Conservation (phyloP, 2,888 invertebrate species). For the Lasioglossum villosulum region DNA sequence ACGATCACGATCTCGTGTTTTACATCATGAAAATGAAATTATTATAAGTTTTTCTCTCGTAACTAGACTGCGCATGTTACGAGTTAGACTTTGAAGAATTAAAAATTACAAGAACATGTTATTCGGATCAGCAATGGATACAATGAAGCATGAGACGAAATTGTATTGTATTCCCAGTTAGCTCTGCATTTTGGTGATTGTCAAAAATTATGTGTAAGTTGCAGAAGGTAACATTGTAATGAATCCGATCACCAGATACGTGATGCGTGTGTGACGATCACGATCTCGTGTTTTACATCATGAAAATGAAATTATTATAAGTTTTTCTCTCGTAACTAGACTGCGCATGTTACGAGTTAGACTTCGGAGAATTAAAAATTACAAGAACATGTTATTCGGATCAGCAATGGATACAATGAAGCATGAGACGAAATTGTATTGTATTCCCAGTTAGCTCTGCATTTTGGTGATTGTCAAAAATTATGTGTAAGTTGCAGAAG, state of each 20-base stretch:
- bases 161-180: neutral
- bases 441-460: neutral
- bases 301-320: neutral
- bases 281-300: neutral
- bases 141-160: neutral
- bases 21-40: neutral
- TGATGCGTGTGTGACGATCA: neutral
- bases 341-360: neutral
- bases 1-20: neutral
- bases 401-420: neutral
- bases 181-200: neutral
- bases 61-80: neutral
- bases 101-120: neutral
- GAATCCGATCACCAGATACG: neutral
- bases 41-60: neutral
- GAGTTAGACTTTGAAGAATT: neutral
- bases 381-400: neutral
- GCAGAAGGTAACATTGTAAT: neutral
- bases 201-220: neutral
- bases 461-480: neutral
- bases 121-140: neutral
- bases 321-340: neutral
- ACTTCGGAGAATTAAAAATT: neutral
- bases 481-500: neutral
- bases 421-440: neutral